These are phyloP conservation scores for Sorex maritimensis DNA, from an alignment of 2,797 vertebrate species.

Conservation along the genomic window DNA sequence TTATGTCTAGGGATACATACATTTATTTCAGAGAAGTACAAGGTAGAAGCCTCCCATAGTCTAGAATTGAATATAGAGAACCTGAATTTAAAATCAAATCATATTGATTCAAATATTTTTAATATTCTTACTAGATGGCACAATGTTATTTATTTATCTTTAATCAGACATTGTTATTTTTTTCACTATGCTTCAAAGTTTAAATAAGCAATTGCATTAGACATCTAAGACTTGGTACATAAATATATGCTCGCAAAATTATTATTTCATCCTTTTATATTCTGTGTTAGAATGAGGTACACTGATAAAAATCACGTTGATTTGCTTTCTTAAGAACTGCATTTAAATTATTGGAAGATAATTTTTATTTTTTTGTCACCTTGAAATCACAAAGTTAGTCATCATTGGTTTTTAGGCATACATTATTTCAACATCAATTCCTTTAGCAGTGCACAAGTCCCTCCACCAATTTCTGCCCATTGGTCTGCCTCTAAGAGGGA, in stretches of 20 bases:
- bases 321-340: too few species aligned
- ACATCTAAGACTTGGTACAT: background rate
- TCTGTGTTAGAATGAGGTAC: too few species aligned
- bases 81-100: background rate
- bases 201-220: slow-evolving; percentile 30
- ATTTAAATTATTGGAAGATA: too few species aligned
- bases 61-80: background rate
- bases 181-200: slow-evolving; percentile 17
- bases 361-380: too few species aligned
- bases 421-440: too few species aligned
- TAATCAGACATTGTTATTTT: slow-evolving; percentile 6
- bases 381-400: too few species aligned
- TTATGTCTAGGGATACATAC: background rate
- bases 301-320: too few species aligned
- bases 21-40: slow-evolving; percentile 12
- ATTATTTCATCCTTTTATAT: background rate
- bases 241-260: background rate
- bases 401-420: too few species aligned
- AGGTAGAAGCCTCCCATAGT: background rate
- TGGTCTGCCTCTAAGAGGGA: too few species aligned
- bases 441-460: too few species aligned
- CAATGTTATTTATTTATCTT: background rate
- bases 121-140: slow-evolving; percentile 13
- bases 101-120: background rate
- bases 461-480: too few species aligned